Base-by-base conservation (phyloP, 1,140 invertebrate genomes). In the Lethrus apterus region DNA sequence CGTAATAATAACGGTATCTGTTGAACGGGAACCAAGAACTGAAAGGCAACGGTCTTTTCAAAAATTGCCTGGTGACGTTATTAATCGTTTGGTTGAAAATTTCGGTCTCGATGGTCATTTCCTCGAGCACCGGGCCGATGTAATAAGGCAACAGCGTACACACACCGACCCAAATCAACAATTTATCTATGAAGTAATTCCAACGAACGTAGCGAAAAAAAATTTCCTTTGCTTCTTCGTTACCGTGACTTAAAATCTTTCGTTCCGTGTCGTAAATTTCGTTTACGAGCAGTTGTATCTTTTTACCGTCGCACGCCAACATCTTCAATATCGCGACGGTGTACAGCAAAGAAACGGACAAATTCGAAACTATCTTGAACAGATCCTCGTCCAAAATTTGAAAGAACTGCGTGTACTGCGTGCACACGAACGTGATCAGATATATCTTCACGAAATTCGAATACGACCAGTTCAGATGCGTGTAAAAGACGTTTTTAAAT, bases 11-110 rank as follows among this genome's bases (percentile, higher is more conserved):
- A 10, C 44, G 11, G 30, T 48, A 48, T 26, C 34, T 29, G 31
- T 52, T 46, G 17, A 48, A 52, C 10, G 50, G 50, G 44, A 52
- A 49, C 50, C 50, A 52, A 30, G 47, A 50, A 15, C 46, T 48
- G 11, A 52, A 52, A 3, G 50, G 50, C 34, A 52, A 33, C 2
- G 50, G 40, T 40, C 46, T 52, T 9, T 43, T 35, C 23, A 32
- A 18, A n/a, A 24, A 42, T 11, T 42, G 21, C 9, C 11, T 29
- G 9, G 38, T 42, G 4, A 23, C 32, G 9, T 42, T 40, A 17
- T 38, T 18, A 11, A 10, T 41, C n/a, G 40, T 35, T 14, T 21
- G 7, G 9, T 32, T 30, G 2, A 44, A 2, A 23, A 33, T 14
- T 21, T 18, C 19, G 7, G 19, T 34, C 21, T 26, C 26, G 14